Evolutionary conservation across 1,140 invertebrate genomes (phyloP), one percentile per base, ranked within the genome.

Genomic region (Panonychus citri): DNA sequence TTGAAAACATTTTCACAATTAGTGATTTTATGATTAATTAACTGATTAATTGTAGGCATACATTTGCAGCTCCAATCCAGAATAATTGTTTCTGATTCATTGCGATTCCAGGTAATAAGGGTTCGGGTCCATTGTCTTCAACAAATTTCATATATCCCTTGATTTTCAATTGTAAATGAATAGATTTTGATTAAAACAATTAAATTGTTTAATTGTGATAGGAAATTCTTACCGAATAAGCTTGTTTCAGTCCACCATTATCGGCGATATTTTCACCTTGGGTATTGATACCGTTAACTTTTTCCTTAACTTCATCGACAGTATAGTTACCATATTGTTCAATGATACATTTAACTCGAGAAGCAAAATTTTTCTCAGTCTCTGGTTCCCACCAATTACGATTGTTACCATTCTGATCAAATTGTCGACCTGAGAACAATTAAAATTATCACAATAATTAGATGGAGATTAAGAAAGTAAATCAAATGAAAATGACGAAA

Each of bases 351-450:
- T 10, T 8, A n/a, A 54, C 53, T 40, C 34, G 78, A 25, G 83
- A 74, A 40, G 77, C 69, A 64, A 85, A 88, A 21, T 77, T 76
- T 50, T 76, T 70, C 60, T 82, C 81, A 0, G 83, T 86, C 58
- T 73, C 69, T 26, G 77, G 70, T 56, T 79, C 76, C 86, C 90
- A 96, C 85, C 87, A 94, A 57, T 85, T 78, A 1, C 78, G 72
- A 52, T 86, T 69, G 66, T 86, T 88, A 30, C 88, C 89, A 50
- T 85, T 76, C 59, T 84, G 81, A 67, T 93, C 85, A 64, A 85
- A 93, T 71, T 89, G 83, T 67, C 67, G 54, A 77, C 80, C 82
- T 52, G 26, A 17, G 25, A n/a, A 52, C 10, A n/a, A 25, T 37
- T 15, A 17, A 37, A 21, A 46, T 46, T 21, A 46, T 4, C 42